phyloP scores from a whole-genome alignment of 2,113 vertebrate species.

The Pomatostomus ruficeps region DNA sequence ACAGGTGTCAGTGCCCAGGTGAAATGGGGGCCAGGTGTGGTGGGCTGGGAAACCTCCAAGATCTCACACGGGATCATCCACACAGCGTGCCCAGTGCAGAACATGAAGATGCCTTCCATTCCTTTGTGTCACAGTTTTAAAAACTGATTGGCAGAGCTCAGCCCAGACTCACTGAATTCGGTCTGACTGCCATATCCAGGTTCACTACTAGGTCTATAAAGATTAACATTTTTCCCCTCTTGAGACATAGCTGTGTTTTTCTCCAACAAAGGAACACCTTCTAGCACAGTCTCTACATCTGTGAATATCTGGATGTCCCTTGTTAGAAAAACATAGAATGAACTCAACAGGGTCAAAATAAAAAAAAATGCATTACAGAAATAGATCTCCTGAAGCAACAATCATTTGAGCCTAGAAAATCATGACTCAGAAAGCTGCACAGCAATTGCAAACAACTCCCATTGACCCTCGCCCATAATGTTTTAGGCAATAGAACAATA shows the following conservation, averaged over 20 bases:
- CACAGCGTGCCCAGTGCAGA: fast-evolving
- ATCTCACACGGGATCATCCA: not conserved
- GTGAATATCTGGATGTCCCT: not conserved
- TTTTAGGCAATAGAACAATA: not conserved
- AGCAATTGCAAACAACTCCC: not conserved
- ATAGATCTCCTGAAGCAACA: not conserved
- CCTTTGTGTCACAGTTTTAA: not conserved
- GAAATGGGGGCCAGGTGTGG: not conserved
- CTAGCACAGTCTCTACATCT: not conserved
- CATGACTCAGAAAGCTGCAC: not conserved
- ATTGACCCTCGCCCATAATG: not conserved
- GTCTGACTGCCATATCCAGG: not conserved
- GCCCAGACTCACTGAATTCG: not conserved
- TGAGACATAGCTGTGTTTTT: not conserved
- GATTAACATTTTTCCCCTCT: not conserved
- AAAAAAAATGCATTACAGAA: not conserved
- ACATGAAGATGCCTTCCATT: not conserved
- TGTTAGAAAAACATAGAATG: not conserved
- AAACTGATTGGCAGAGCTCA: not conserved
- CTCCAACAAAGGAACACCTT: not conserved
- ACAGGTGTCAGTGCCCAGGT: not conserved
- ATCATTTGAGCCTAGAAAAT: not conserved
- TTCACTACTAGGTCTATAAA: not conserved
- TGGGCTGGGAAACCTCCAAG: not conserved
- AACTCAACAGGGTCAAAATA: not conserved